phyloP scores from a whole-genome alignment of 2,888 invertebrate species.

The Nemoura dubitans region DNA sequence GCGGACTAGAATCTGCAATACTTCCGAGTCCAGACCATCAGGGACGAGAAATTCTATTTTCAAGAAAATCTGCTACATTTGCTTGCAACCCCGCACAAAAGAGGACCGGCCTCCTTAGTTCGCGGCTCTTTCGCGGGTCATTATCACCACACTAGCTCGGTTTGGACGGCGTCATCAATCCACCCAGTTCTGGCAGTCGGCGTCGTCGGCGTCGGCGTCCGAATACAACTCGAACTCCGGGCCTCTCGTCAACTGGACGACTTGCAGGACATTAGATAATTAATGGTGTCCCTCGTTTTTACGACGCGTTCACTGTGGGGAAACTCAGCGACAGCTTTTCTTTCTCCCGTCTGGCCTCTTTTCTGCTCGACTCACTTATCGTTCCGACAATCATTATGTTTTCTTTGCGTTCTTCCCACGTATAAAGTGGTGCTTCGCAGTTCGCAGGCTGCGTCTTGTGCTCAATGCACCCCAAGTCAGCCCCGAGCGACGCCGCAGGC shows the following conservation, averaged over 20 bases:
- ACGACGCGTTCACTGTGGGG: neutral
- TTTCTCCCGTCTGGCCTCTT: neutral
- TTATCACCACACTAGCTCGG: too few relatives aligned
- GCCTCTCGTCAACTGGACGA: conserved; percentile 15
- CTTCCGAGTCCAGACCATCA: too few relatives aligned
- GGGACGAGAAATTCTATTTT: neutral
- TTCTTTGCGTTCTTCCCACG: neutral
- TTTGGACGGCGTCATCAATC: neutral
- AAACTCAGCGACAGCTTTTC: conserved; percentile 20
- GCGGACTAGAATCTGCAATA: too few relatives aligned
- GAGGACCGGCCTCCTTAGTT: neutral
- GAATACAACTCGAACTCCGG: too few relatives aligned
- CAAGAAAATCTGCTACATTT: neutral
- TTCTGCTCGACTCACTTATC: neutral
- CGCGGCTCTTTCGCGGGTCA: neutral
- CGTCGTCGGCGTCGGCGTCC: neutral
- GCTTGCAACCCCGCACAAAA: neutral
- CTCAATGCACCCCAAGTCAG: too few relatives aligned
- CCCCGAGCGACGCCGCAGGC: neutral
- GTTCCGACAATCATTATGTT: conserved; percentile 23
- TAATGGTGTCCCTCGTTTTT: conserved; percentile 16
- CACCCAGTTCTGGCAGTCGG: neutral
- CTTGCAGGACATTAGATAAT: conserved; percentile 15
- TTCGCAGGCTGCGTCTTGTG: too few relatives aligned
- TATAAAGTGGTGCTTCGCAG: neutral